phyloP scores from a whole-genome alignment of 2,113 vertebrate genomes.

The Eulacestoma nigropectus region DNA sequence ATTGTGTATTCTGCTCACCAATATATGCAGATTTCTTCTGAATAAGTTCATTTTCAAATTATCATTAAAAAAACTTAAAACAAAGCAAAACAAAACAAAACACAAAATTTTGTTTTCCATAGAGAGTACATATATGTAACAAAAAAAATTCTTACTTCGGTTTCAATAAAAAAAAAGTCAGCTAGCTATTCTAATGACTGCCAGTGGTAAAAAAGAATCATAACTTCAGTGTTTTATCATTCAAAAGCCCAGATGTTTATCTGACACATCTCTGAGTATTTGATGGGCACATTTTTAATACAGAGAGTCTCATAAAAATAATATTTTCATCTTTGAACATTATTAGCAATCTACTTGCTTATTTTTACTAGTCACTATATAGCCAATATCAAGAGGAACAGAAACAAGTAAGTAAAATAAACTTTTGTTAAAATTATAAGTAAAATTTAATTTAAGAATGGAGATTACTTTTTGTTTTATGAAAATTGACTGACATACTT shows the following conservation, averaged over 20 bases:
- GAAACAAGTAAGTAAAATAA: neutral
- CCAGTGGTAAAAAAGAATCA: neutral
- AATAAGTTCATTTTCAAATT: neutral
- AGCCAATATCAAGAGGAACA: neutral
- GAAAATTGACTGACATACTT: neutral
- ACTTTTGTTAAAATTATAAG: neutral
- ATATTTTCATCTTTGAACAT: neutral
- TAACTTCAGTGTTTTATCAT: neutral
- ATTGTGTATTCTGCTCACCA: neutral
- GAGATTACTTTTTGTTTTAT: neutral
- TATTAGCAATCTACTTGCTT: neutral
- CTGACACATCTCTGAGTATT: neutral
- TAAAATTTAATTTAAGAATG: neutral
- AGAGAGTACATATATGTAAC: neutral
- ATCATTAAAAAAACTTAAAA: neutral
- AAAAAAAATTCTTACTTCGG: neutral
- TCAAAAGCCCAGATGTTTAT: neutral
- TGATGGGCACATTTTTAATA: neutral
- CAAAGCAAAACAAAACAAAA: neutral
- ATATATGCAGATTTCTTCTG: neutral
- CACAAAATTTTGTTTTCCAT: neutral
- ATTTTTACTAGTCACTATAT: neutral
- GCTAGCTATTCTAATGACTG: neutral
- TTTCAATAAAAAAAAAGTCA: neutral
- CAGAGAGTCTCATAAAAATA: neutral